Base-by-base conservation (phyloP, 2,113 vertebrate species). In the Nestor notabilis region DNA sequence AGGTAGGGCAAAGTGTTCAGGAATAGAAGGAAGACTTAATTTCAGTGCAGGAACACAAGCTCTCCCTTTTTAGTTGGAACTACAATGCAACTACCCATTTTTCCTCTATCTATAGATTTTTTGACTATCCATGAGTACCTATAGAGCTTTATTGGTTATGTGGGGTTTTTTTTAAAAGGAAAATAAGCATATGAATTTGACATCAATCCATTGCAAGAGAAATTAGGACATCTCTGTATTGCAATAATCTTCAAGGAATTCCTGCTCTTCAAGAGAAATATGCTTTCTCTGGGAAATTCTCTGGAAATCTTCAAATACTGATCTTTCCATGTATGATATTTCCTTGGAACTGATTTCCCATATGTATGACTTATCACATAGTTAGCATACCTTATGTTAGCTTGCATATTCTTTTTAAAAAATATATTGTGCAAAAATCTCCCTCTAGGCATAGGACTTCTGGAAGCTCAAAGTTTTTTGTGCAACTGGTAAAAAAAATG, bases 361-460 rank as follows among this genome's bases (percentile, higher is more conserved):
- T 12, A n/a, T 0, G 3, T 52, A 94, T 35, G 14, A 53, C 35
- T 83, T 89, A 64, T 84, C 28, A 69, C 13, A 44, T 81, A 74
- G 24, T 71, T 94, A 69, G 16, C 56, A 89, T 60, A 63, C 43
- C 35, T 83, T 69, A 63, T 83, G 61, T 75, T 95, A 91, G 12
- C 50, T 69, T 82, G 7, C 41, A 44, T 71, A 58, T 50, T 80
- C 35, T 72, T 79, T 63, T 75, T 24, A 18, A 77, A 72, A 72
- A 68, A 60, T 10, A 15, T 3, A 43, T 55, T 50, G 17, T 55
- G 43, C 29, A 85, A 49, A 81, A 75, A 75, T 63, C 11, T 95
- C 50, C 15, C 21, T 80, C 46, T 83, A 1, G 9, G 33, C 33
- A 24, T n/a, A 33, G 11, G 50, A 39, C 25, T 87, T 75, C 13